Evolutionary conservation across 2,797 vertebrate species (phyloP).

Genomic region (Acanthurus lineatus): DNA sequence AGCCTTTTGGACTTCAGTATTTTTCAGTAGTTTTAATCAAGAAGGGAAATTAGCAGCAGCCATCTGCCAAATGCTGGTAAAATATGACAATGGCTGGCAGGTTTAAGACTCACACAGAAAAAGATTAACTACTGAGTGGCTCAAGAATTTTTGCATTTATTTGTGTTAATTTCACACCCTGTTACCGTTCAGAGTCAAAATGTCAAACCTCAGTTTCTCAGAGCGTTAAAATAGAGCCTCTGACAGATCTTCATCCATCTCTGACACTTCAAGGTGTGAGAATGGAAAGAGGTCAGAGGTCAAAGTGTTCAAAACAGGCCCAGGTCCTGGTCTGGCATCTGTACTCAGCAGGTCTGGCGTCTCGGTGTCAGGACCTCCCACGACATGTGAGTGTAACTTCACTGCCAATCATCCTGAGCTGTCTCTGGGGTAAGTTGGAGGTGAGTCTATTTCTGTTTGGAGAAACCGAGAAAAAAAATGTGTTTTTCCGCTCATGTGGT

Average conservation of each 20-base stretch:
- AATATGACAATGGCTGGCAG: too few relatives aligned
- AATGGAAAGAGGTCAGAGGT: conserved; percentile 54
- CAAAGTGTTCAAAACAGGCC: conserved; percentile 44
- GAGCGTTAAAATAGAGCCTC: conserved; percentile 50
- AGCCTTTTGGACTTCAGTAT: not conserved
- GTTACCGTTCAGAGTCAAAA: conserved; percentile 27
- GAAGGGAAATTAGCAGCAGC: too few relatives aligned
- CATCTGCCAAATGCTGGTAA: too few relatives aligned
- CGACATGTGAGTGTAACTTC: conserved; percentile 26
- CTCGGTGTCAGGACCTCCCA: conserved; percentile 38
- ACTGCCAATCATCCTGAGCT: conserved; percentile 22
- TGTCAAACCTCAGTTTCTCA: conserved; percentile 37
- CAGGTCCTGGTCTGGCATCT: conserved; percentile 37
- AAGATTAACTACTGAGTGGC: too few relatives aligned
- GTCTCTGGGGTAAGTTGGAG: conserved; percentile 51
- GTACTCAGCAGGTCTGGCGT: conserved; percentile 34
- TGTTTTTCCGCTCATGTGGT: conserved; percentile 44
- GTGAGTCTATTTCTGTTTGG: conserved; percentile 62
- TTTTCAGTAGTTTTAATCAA: not conserved
- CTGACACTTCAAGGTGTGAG: conserved; percentile 50
- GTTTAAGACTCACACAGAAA: too few relatives aligned
- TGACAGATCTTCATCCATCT: conserved; percentile 59
- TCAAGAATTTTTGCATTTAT: too few relatives aligned
- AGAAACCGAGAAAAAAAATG: conserved; percentile 17
- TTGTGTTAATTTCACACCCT: too few relatives aligned